Base-by-base conservation (phyloP, 2,113 vertebrate genomes). In the Ageneiosus marmoratus region DNA sequence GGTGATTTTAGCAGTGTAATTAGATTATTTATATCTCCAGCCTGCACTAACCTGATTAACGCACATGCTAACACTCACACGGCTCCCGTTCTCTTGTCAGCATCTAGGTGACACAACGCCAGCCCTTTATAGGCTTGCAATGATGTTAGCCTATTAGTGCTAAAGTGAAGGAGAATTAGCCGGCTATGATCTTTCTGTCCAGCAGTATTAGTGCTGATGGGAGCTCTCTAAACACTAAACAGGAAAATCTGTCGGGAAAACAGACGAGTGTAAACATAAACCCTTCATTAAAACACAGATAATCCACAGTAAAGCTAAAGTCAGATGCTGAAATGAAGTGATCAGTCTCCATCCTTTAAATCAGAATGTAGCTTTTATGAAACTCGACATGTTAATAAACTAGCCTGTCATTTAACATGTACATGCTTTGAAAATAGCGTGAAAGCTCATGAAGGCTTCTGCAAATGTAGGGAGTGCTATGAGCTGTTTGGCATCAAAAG, bases 1-100 rank as follows among this genome's bases (percentile, higher is more conserved):
- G 83, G 72, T 60, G 85, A 88, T 86, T 85, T 88, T 62, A 75
- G 87, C 84, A 88, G 79, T 85, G 67, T 92, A 93, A 94, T 93
- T 94, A 89, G 90, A 93, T 94, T 93, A 93, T 86, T 86, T 80
- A 84, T 86, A 88, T 91, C 87, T 85, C 60, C 86, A 79, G 86
- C 81, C 85, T 88, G 88, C 79, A 83, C 84, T 90, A 90, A 90
- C 87, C 87, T 89, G 90, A 89, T 90, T 88, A 91, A 37, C 72
- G 63, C 78, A 81, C 58, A 83, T 82, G 65, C 87, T 70, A 84
- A 60, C 60, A 70, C 77, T 81, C 67, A 79, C 44, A 86, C 81
- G 69, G 74, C 58, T 80, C 74, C 74, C 55, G 74, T 81, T 78
- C 37, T 78, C 76, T 32, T 60, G 80, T 86, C 85, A 89, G 74